Conservation (phyloP, 2,888 invertebrate species). For the Gymnosoma rotundatum region DNA sequence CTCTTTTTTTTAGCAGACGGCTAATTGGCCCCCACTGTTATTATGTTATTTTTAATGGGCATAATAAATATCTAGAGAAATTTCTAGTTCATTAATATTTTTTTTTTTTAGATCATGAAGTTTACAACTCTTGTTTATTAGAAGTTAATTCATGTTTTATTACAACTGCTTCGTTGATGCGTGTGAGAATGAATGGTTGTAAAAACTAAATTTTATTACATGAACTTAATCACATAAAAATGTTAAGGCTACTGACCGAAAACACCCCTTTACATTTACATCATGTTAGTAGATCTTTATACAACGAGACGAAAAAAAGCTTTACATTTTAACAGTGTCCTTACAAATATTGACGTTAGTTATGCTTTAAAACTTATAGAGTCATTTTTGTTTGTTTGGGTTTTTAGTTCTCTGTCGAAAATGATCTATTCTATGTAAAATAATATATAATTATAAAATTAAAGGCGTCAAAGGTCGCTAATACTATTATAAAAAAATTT, state of each 20-base stretch:
- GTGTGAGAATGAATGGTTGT: not conserved
- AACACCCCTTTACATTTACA: not conserved
- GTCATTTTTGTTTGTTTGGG: too few relatives aligned
- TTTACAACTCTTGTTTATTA: conserved; percentile 28
- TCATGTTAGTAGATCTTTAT: not conserved
- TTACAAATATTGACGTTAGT: too few relatives aligned
- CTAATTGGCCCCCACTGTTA: not conserved
- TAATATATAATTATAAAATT: too few relatives aligned
- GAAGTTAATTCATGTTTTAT: conserved; percentile 43
- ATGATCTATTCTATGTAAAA: too few relatives aligned
- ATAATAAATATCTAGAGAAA: conserved; percentile 30
- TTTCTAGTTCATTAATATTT: conserved; percentile 39
- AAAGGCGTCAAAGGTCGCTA: too few relatives aligned
- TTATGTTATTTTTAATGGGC: conserved; percentile 15
- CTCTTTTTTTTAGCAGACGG: too few relatives aligned
- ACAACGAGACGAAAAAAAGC: too few relatives aligned
- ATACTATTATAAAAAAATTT: too few relatives aligned
- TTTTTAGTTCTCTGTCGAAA: too few relatives aligned
- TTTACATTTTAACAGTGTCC: too few relatives aligned
- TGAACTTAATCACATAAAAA: conserved; percentile 42
- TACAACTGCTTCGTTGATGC: conserved; percentile 27
- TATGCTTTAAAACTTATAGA: too few relatives aligned
- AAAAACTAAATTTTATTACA: conserved; percentile 58
- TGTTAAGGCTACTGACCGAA: conserved; percentile 4
- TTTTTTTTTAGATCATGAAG: not conserved